Conservation (phyloP, 2,113 vertebrate species). For the Salvelinus fontinalis region DNA sequence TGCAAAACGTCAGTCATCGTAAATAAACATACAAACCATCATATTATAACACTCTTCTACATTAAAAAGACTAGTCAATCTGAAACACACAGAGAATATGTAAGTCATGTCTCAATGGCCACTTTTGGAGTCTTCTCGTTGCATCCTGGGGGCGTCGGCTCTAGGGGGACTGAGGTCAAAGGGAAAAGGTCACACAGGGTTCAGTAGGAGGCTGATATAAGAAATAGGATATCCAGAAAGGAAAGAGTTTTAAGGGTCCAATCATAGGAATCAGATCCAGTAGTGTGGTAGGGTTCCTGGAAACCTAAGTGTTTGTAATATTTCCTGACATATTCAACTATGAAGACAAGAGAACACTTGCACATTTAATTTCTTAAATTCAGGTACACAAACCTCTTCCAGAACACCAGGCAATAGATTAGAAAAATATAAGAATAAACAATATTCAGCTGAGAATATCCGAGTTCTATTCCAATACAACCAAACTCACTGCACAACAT, state of each 20-base stretch:
- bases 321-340: too few species aligned
- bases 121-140: conserved; percentile 55
- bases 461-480: conserved; percentile 6
- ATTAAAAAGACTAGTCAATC: conserved; percentile 19
- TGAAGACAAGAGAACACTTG: too few species aligned
- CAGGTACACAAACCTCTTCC: too few species aligned
- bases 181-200: conserved; percentile 33
- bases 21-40: conserved; percentile 20
- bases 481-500: conserved; percentile 45
- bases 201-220: not conserved
- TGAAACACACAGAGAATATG: conserved; percentile 5
- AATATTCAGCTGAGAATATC: too few species aligned
- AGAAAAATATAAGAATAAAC: too few species aligned
- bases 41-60: conserved; percentile 30
- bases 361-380: too few species aligned
- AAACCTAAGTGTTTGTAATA: too few species aligned
- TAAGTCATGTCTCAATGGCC: conserved; percentile 46
- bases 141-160: conserved; percentile 62
- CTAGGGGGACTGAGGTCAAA: conserved; percentile 62
- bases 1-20: conserved; percentile 5
- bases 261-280: too few species aligned
- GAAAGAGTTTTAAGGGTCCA: too few species aligned
- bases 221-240: too few species aligned
- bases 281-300: too few species aligned
- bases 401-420: too few species aligned